Percentiles rank a stretch among this genome's conserved stretches.
phyloP scores from a whole-genome alignment of 2,113 vertebrate species.

The Antigone vipio region DNA sequence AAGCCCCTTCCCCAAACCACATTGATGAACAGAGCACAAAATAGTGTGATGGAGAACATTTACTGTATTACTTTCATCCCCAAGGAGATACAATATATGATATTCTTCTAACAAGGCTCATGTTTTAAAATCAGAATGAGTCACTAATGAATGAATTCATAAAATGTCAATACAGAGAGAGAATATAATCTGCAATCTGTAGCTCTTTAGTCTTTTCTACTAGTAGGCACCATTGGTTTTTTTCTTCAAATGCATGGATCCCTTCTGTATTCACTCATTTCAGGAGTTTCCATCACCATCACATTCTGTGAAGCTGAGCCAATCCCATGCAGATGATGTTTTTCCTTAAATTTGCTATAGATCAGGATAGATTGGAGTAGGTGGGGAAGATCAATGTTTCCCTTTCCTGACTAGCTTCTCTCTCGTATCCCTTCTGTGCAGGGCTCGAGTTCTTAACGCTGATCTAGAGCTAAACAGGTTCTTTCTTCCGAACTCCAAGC shows the following conservation, averaged over 20 bases:
- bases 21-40: not conserved
- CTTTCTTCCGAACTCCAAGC: not conserved
- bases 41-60: not conserved
- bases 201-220: not conserved
- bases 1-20: not conserved
- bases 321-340: not conserved
- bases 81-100: not conserved
- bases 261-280: conserved; percentile 6
- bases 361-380: not conserved
- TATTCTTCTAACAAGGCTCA: not conserved
- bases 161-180: conserved; percentile 17
- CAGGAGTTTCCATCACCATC: not conserved
- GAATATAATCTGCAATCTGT: not conserved
- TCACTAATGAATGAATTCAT: conserved; percentile 31
- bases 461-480: not conserved
- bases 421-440: not conserved
- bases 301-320: not conserved
- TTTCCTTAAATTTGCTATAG: not conserved
- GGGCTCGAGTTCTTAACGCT: not conserved
- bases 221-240: not conserved
- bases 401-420: not conserved
- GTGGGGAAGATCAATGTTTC: not conserved
- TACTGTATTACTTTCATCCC: conserved; percentile 2
- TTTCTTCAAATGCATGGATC: not conserved
- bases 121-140: conserved; percentile 32